These are phyloP conservation scores for Drosophila kanekoi DNA, from an alignment of 2,888 invertebrate species.

Conservation along the genomic window DNA sequence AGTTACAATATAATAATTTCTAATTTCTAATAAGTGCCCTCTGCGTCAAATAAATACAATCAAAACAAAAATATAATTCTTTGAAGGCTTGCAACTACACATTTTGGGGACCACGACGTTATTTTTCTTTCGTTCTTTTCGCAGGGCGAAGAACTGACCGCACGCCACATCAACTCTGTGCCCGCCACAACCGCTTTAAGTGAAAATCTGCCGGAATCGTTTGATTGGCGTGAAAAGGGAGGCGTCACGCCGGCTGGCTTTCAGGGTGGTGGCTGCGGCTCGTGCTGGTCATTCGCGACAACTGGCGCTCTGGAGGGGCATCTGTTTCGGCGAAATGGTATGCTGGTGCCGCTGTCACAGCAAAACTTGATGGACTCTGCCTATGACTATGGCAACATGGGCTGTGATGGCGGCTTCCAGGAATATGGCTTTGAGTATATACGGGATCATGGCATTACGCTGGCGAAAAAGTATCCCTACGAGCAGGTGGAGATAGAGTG, in stretches of 20 bases:
- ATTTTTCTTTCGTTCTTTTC: too few species aligned
- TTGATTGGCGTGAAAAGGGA: constrained; percentile 84
- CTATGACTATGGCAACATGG: constrained; percentile 80
- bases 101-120: too few species aligned
- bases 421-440: constrained; percentile 84
- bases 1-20: too few species aligned
- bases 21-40: too few species aligned
- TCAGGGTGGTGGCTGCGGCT: constrained; percentile 80
- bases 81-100: too few species aligned
- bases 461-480: constrained; percentile 83
- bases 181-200: constrained; percentile 52
- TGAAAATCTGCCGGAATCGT: constrained; percentile 77
- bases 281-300: constrained; percentile 83
- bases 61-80: too few species aligned
- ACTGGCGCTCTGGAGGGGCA: constrained; percentile 83
- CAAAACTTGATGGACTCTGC: constrained; percentile 85
- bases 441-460: constrained; percentile 81
- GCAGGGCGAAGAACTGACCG: constrained; percentile 66
- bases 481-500: constrained; percentile 79
- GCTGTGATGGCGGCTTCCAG: constrained; percentile 84
- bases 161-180: constrained; percentile 78
- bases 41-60: too few species aligned
- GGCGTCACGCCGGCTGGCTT: constrained; percentile 83
- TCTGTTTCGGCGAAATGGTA: constrained; percentile 82
- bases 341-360: constrained; percentile 82